Conservation (phyloP, 2,113 vertebrate genomes). For the Diphyllodes magnificus region DNA sequence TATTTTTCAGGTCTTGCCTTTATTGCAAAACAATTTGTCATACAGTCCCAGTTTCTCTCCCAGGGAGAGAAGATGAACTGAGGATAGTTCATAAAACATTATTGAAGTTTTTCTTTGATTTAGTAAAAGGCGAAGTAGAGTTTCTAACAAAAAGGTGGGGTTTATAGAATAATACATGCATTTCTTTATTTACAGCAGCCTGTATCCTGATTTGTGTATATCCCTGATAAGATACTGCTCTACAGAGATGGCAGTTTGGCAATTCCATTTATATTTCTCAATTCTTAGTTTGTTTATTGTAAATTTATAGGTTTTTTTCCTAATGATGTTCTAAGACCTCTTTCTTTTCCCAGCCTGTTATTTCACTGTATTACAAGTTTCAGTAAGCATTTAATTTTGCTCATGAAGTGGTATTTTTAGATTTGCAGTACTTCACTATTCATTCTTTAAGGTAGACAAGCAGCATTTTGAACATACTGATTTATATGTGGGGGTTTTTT, state of each 20-base stretch:
- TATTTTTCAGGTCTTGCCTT: conserved; percentile 75
- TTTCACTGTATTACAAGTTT: not conserved
- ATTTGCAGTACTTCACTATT: not conserved
- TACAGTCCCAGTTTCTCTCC: conserved; percentile 60
- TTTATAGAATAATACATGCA: not conserved
- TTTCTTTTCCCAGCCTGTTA: not conserved
- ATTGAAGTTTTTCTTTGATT: conserved; percentile 80
- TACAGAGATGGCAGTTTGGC: not conserved
- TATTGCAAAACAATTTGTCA: conserved; percentile 78
- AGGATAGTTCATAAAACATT: conserved; percentile 76
- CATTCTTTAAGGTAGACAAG: not conserved
- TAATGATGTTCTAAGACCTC: not conserved
- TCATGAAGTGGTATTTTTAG: not conserved
- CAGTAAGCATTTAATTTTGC: not conserved
- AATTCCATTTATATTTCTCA: not conserved
- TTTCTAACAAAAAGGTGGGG: conserved; percentile 77
- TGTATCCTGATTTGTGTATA: not conserved
- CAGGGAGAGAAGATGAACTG: conserved; percentile 67
- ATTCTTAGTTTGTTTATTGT: not conserved
- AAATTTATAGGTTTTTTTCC: not conserved
- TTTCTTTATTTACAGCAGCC: not conserved
- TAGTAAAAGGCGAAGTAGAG: conserved; percentile 85
- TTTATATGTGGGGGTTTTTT: not conserved
- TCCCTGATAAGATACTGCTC: not conserved
- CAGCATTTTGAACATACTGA: not conserved